Conservation (phyloP, 1,140 invertebrate species). For the Neodiprion fabricii region DNA sequence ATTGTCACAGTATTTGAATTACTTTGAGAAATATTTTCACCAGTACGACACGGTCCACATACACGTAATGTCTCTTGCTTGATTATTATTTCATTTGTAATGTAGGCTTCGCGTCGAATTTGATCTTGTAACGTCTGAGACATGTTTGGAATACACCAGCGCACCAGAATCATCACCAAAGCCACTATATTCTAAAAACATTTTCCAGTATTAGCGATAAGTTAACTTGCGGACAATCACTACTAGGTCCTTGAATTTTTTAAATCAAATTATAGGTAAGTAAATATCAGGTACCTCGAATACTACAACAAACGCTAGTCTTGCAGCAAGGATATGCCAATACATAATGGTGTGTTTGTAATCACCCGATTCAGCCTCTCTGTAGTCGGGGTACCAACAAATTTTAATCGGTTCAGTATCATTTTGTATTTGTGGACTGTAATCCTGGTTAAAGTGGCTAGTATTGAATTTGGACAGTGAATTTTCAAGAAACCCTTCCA, state of each 20-base stretch:
- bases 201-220: slow-evolving; percentile 26
- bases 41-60: slow-evolving; percentile 35
- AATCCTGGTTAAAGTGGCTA: slow-evolving; percentile 67
- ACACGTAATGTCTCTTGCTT: slow-evolving; percentile 75
- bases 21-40: slow-evolving; percentile 13
- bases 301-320: slow-evolving; percentile 89
- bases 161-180: slow-evolving; percentile 81
- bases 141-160: slow-evolving; percentile 88
- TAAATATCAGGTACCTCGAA: slow-evolving; percentile 78
- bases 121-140: slow-evolving; percentile 76
- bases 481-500: slow-evolving; percentile 83
- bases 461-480: slow-evolving; percentile 85
- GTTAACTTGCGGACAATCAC: slow-evolving; percentile 16
- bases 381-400: slow-evolving; percentile 82
- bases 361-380: slow-evolving; percentile 73
- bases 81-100: slow-evolving; percentile 91
- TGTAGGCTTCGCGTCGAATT: slow-evolving; percentile 84
- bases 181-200: slow-evolving; percentile 81
- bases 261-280: background rate
- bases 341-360: slow-evolving; percentile 82
- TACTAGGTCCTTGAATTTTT: too few relatives aligned
- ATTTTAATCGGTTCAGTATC: slow-evolving; percentile 28
- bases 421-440: slow-evolving; percentile 39
- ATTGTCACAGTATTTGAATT: slow-evolving; percentile 19
- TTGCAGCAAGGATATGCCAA: slow-evolving; percentile 89